Percentiles rank a stretch among this genome's conserved stretches.
Evolutionary conservation across 2,113 vertebrate species (phyloP).

Genomic region (Pachyramphus minor): DNA sequence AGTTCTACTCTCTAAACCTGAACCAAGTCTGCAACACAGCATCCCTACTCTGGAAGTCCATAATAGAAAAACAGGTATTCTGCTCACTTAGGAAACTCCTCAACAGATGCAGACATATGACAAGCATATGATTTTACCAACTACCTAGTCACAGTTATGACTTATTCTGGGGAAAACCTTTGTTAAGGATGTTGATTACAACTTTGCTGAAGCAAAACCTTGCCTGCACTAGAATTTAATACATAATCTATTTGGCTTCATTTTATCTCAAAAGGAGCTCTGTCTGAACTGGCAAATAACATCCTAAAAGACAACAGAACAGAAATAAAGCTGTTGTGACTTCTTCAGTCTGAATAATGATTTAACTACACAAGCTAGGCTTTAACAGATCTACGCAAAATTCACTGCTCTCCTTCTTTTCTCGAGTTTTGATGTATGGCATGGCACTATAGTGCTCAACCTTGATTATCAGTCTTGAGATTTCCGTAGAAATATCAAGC

Average conservation of each 20-base stretch:
- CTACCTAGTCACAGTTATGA: neutral
- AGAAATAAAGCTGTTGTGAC: neutral
- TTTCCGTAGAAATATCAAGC: neutral
- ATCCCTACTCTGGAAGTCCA: neutral
- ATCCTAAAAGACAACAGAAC: neutral
- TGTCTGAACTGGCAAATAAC: neutral
- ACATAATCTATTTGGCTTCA: neutral
- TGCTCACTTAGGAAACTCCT: neutral
- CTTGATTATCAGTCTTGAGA: neutral
- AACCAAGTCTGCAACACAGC: neutral
- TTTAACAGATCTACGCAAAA: neutral
- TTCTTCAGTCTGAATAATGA: neutral
- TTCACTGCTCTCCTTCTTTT: neutral
- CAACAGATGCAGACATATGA: neutral
- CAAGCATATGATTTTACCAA: neutral
- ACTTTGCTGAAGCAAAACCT: neutral
- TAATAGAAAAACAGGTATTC: neutral
- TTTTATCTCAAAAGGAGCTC: neutral
- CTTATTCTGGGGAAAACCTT: neutral
- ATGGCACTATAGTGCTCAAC: neutral
- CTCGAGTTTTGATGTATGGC: neutral
- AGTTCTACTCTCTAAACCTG: neutral
- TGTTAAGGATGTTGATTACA: neutral
- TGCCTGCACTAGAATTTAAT: neutral
- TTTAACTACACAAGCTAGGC: neutral